These are phyloP conservation scores for Carapus acus DNA, from an alignment of 2,797 vertebrate genomes.

Conservation along the genomic window DNA sequence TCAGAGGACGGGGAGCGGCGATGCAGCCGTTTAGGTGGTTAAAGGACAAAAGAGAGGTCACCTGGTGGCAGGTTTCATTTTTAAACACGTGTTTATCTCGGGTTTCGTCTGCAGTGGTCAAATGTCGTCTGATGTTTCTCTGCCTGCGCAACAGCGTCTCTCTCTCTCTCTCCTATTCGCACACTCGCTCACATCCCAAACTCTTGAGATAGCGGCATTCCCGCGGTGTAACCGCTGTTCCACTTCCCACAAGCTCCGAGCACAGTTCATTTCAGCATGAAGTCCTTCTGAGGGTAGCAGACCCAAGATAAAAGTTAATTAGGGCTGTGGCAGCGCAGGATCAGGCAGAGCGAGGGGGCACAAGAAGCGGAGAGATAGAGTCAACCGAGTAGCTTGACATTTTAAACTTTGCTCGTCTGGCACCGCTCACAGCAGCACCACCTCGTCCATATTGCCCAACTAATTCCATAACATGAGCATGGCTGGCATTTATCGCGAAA, in stretches of 20 bases:
- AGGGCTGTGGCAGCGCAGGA: slow-evolving; percentile 42
- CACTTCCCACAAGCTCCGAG: slow-evolving; percentile 49
- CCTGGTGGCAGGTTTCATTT: too few species aligned
- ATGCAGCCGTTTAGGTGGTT: too few species aligned
- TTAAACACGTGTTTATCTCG: too few species aligned
- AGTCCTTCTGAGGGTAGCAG: slow-evolving; percentile 39
- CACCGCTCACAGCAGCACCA: slow-evolving; percentile 10
- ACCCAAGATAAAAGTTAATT: slow-evolving; percentile 59
- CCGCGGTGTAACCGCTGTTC: slow-evolving; percentile 40
- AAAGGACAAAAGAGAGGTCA: too few species aligned
- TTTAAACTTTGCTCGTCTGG: slow-evolving; percentile 27
- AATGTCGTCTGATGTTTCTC: too few species aligned
- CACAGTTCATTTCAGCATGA: slow-evolving; percentile 42
- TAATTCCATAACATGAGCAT: too few species aligned
- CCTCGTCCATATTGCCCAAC: slow-evolving; percentile 7
- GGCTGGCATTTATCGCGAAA: slow-evolving; percentile 28
- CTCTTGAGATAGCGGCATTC: slow-evolving; percentile 17
- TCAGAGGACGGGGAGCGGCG: too few species aligned
- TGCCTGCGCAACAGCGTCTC: slow-evolving; percentile 2
- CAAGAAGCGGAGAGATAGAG: slow-evolving; percentile 26
- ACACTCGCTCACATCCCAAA: not conserved
- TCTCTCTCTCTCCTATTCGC: not conserved
- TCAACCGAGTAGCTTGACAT: slow-evolving; percentile 49
- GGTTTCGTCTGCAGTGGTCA: too few species aligned
- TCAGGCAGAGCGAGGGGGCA: slow-evolving; percentile 29